A percentile compares a stretch with the other conserved stretches of the same genome.
Conservation (phyloP, 2,888 invertebrate species). For the Escarpia spicata region DNA sequence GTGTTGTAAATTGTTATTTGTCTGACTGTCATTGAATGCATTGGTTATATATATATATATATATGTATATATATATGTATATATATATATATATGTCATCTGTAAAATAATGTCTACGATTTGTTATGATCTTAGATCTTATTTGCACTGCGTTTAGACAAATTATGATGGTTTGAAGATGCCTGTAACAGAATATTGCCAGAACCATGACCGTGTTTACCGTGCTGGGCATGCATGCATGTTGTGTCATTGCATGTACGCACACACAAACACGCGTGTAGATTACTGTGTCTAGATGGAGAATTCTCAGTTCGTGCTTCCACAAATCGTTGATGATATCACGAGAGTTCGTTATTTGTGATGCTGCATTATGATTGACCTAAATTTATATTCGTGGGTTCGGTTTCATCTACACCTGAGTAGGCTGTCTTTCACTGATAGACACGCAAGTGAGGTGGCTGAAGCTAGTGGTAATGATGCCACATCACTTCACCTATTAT, state of each 20-base stretch:
- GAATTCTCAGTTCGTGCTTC: background rate
- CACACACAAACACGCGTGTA: background rate
- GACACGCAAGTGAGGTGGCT: background rate
- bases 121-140: background rate
- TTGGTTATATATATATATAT: slow-evolving; percentile 24
- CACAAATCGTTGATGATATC: background rate
- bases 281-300: background rate
- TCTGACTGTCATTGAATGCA: background rate
- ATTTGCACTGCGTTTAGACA: background rate
- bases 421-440: background rate
- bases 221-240: background rate
- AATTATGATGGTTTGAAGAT: background rate
- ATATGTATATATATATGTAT: slow-evolving; percentile 23
- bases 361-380: background rate
- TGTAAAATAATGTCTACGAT: background rate
- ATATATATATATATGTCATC: slow-evolving; percentile 23
- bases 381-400: background rate
- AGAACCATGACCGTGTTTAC: background rate
- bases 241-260: background rate
- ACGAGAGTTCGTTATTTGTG: background rate
- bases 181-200: background rate
- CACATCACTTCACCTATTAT: background rate
- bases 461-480: background rate
- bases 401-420: background rate
- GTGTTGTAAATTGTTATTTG: background rate